Evolutionary conservation across 2,113 vertebrate genomes (phyloP), one percentile per base, ranked within the genome.

Genomic region (Pseudorectes ferrugineus): DNA sequence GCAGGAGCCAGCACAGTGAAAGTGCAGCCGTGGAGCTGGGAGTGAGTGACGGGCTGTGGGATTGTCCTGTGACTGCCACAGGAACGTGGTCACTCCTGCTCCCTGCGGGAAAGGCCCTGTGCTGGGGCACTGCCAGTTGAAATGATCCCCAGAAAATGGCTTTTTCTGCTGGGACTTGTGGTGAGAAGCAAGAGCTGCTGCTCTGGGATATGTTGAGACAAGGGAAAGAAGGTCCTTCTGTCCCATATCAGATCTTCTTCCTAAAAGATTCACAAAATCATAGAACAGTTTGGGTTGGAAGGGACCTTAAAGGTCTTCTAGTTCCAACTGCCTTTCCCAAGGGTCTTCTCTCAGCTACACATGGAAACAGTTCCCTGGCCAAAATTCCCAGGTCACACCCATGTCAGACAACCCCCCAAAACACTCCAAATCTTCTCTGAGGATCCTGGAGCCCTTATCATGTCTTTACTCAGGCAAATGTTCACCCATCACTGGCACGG

Each of bases 401-500:
- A 6, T 4, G 11, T 55, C 54, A 86, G 10, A 43, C 28, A 65
- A 20, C 0, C 2, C 13, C 43, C 6, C 2, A 3, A 6, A 73
- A 71, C 26, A 9, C 10, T 31, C 9, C 82, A 68, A 9, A 57
- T 40, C 17, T 68, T 57, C 24, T 61, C 36, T 26, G n/a, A 67
- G 29, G 20, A 18, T 48, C 22, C 49, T 31, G n/a, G 48, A 42
- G 2, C 10, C 28, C 57, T 43, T 20, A 16, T 2, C 9, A 2
- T 24, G 28, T 14, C 51, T 81, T 81, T 43, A 14, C 38, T 33
- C 12, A 3, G 42, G 18, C 11, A 29, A 84, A 76, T 0, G 2
- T 40, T 82, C 33, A 33, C 29, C 20, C n/a, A 11, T n/a, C 1
- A 0, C 48, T 38, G 40, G 14, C 35, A 49, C 2, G 0, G 1